A percentile compares a stretch with the other conserved stretches of the same genome.
Conservation (phyloP, 2,113 vertebrate species). For the Laticauda colubrina region DNA sequence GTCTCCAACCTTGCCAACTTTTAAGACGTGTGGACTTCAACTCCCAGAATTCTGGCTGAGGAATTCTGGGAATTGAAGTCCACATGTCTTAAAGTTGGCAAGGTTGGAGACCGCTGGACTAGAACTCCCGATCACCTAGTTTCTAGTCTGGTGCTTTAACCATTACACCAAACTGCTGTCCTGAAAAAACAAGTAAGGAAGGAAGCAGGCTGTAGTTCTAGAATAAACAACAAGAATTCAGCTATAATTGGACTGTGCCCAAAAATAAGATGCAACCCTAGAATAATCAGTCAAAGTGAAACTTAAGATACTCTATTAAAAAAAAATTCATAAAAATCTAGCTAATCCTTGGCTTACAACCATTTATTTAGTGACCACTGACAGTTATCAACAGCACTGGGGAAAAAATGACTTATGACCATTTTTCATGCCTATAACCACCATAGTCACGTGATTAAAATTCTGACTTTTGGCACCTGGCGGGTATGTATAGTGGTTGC, state of each 20-base stretch:
- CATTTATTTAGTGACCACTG: neutral
- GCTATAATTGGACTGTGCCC: no score
- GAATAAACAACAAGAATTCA: neutral
- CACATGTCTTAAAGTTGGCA: no score
- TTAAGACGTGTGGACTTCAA: no score
- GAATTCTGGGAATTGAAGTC: no score
- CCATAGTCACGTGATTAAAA: neutral
- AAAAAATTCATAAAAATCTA: neutral
- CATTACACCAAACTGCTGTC: neutral
- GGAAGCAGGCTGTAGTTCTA: neutral
- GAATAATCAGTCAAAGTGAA: neutral
- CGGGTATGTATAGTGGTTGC: neutral
- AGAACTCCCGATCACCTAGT: neutral
- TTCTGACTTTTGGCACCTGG: neutral
- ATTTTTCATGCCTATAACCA: neutral
- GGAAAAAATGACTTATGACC: neutral
- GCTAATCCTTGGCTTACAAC: neutral
- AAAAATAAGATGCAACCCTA: neutral
- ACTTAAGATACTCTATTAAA: neutral
- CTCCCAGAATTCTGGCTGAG: no score
- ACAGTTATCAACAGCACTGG: neutral
- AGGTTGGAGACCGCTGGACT: no score
- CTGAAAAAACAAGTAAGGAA: neutral
- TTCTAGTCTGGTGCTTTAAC: neutral
- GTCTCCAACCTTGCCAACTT: no score